Conservation (phyloP, 2,797 vertebrate genomes). For the Ficedula albicollis region DNA sequence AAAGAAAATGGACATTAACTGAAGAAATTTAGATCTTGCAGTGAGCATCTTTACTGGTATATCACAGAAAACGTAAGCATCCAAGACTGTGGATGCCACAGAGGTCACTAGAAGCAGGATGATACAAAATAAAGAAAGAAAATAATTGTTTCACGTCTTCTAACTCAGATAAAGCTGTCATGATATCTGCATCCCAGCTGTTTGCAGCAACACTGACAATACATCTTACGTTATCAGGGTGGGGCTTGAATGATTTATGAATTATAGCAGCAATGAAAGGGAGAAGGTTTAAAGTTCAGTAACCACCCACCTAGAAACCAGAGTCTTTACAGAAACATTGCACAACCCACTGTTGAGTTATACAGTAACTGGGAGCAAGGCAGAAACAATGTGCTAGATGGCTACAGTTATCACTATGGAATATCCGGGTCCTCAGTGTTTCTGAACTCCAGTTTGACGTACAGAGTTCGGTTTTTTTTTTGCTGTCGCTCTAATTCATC, state of each 20-base stretch:
- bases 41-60: not conserved
- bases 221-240: not conserved
- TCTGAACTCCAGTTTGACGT: not conserved
- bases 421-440: not conserved
- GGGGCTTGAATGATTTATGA: not conserved
- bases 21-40: not conserved
- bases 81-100: not conserved
- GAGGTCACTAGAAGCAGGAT: not conserved
- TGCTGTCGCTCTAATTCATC: not conserved
- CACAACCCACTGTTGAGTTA: not conserved
- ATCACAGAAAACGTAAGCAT: not conserved
- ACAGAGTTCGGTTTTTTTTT: not conserved
- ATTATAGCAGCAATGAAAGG: conserved; percentile 25
- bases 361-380: not conserved
- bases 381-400: not conserved
- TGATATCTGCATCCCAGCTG: not conserved
- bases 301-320: not conserved
- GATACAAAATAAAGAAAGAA: not conserved
- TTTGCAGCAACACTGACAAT: not conserved
- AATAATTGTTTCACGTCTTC: not conserved
- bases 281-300: conserved; percentile 58
- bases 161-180: not conserved
- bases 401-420: not conserved
- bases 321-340: not conserved
- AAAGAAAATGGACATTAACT: not conserved